Evolutionary conservation across 1,140 invertebrate species (phyloP), one percentile per base, ranked within the genome.

Genomic region (Himalopsyche phryganea): DNA sequence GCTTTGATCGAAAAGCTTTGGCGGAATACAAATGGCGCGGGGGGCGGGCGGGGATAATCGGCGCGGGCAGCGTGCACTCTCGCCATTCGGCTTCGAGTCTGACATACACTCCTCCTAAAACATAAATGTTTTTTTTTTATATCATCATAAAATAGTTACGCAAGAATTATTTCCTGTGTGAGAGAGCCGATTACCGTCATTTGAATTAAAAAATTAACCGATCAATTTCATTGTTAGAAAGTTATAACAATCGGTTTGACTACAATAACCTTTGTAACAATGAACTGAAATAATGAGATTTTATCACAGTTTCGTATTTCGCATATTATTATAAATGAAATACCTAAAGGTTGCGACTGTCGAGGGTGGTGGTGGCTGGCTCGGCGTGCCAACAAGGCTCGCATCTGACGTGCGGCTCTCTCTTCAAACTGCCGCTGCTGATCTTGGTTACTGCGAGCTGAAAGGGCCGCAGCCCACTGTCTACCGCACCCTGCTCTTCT

Each of bases 401-500:
- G 73, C 77, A 91, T 88, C 69, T 89, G 84, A 38, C 81, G 76
- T 36, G 85, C 81, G 1, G 83, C 81, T 62, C 81, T 82, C 75
- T 92, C 90, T 72, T 92, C 90, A 66, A 84, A 87, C 44, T 90
- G 85, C 17, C 90, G 73, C 71, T 92, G 90, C 65, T 88, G 85
- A 68, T 92, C 90, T 70, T 92, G 90, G 74, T 92, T 92, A 66
- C 85, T 89, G 57, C 90, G 80, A 18, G 88, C 84, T 1, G 85
- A 87, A 40, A 88, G 74, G 57, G 87, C 84, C 6, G 80, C 67
- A 50, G 83, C 85, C 90, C 90, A 92, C 60, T 84, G 80, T 38
- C 84, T 78, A 17, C 75, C 78, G 11, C 51, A 47, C 2, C 45
- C 61, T 49, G n/a, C 66, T 66, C 40, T 70, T 69, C 13, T 66